Conservation (phyloP, 2,113 vertebrate genomes). For the Actinemys pallida region DNA sequence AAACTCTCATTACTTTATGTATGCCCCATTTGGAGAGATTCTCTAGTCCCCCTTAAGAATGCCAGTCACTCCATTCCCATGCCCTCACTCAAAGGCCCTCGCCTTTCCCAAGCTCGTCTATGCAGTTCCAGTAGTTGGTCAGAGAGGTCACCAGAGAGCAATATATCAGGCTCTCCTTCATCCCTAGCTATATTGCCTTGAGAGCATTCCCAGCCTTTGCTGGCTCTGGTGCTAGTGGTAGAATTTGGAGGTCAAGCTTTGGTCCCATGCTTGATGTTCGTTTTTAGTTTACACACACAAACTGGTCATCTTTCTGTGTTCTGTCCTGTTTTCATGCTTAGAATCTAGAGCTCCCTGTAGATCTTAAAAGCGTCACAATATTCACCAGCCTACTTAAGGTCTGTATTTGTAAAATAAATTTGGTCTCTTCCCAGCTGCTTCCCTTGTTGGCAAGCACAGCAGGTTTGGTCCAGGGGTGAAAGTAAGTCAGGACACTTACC, state of each 20-base stretch:
- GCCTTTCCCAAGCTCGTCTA: slow-evolving; percentile 12
- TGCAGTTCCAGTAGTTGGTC: not conserved
- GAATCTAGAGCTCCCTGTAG: not conserved
- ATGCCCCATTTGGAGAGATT: not conserved
- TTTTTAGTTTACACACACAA: not conserved
- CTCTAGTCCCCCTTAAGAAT: not conserved
- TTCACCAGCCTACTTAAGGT: not conserved
- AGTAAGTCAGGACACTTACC: too few relatives aligned
- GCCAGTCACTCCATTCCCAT: not conserved
- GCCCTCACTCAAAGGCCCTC: slow-evolving; percentile 17
- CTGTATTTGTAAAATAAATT: not conserved
- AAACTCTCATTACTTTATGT: not conserved
- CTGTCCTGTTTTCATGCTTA: not conserved
- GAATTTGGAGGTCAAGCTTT: not conserved
- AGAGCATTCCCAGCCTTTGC: not conserved
- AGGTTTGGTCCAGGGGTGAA: not conserved
- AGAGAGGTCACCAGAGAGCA: slow-evolving; percentile 3
- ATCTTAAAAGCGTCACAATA: not conserved
- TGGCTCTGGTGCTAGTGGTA: not conserved
- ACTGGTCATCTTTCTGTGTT: not conserved
- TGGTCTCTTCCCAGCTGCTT: not conserved
- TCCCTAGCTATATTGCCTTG: not conserved
- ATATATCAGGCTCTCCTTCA: not conserved
- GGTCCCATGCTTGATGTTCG: not conserved
- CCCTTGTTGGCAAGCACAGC: not conserved